phyloP scores from a whole-genome alignment of 2,113 vertebrate genomes.

The Cryptomyrus ogoouensis region DNA sequence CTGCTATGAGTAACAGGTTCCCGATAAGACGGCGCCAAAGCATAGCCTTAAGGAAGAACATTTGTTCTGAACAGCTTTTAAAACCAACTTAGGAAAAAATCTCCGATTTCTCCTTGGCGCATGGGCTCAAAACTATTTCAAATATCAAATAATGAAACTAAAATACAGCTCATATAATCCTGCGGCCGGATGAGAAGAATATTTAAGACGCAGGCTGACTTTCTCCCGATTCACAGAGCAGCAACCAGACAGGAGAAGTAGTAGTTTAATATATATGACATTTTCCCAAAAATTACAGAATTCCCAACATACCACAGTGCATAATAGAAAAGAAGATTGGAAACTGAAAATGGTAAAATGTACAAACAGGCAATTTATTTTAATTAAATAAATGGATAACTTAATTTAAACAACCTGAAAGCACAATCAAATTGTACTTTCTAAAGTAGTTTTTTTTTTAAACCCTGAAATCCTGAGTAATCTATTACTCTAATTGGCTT shows the following conservation, averaged over 20 bases:
- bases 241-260: neutral
- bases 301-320: neutral
- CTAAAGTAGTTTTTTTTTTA: neutral
- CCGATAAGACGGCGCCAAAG: neutral
- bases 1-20: neutral
- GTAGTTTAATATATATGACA: neutral
- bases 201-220: neutral
- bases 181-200: neutral
- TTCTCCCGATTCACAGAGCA: neutral
- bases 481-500: slow-evolving; percentile 9
- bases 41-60: neutral
- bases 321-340: neutral
- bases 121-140: neutral
- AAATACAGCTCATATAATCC: neutral
- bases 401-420: neutral
- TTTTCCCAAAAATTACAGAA: neutral
- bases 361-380: slow-evolving; percentile 3
- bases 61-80: neutral
- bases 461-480: neutral
- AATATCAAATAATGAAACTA: neutral
- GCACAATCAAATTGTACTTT: neutral
- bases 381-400: slow-evolving; percentile 3
- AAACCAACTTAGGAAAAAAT: neutral
- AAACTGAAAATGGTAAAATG: slow-evolving; percentile 14
- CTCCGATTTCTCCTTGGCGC: neutral